A percentile compares a stretch with the other conserved stretches of the same genome.
Evolutionary conservation across 2,888 invertebrate species (phyloP).

Genomic region (Lithophane leautieri): DNA sequence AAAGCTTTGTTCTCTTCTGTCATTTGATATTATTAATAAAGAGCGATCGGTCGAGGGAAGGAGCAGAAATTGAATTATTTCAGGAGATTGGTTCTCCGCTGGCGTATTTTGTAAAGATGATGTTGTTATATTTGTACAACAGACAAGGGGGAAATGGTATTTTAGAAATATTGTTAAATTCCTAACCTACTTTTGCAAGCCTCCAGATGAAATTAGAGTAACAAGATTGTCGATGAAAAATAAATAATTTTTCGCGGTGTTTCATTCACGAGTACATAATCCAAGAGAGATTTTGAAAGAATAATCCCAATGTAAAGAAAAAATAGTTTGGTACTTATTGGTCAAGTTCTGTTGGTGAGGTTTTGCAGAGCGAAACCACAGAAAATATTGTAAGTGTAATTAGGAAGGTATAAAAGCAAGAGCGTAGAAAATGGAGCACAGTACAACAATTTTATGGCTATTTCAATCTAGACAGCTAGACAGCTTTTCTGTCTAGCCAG

Average conservation of each 20-base stretch:
- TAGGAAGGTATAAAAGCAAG: no score
- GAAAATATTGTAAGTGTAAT: no score
- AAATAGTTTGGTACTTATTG: no score
- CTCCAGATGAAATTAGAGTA: neutral
- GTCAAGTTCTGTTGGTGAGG: no score
- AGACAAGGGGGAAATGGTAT: slow-evolving; percentile 19
- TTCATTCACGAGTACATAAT: neutral
- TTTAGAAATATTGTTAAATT: slow-evolving; percentile 11
- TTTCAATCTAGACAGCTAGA: no score
- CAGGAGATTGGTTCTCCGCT: slow-evolving; percentile 54
- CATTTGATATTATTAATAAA: slow-evolving; percentile 44
- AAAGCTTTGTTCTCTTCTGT: slow-evolving; percentile 48
- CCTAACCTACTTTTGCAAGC: slow-evolving; percentile 18
- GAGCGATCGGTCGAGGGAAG: slow-evolving; percentile 34
- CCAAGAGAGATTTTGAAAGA: neutral
- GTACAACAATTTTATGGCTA: no score
- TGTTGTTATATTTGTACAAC: slow-evolving; percentile 25
- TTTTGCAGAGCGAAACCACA: no score
- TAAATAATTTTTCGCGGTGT: neutral
- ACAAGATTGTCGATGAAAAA: neutral
- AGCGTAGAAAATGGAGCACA: no score
- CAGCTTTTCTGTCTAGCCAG: no score
- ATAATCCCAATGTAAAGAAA: neutral
- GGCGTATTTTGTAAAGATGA: slow-evolving; percentile 49
- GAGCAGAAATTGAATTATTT: slow-evolving; percentile 54